Evolutionary conservation across 2,797 vertebrate genomes (phyloP).

Genomic region (Euthynnus affinis): DNA sequence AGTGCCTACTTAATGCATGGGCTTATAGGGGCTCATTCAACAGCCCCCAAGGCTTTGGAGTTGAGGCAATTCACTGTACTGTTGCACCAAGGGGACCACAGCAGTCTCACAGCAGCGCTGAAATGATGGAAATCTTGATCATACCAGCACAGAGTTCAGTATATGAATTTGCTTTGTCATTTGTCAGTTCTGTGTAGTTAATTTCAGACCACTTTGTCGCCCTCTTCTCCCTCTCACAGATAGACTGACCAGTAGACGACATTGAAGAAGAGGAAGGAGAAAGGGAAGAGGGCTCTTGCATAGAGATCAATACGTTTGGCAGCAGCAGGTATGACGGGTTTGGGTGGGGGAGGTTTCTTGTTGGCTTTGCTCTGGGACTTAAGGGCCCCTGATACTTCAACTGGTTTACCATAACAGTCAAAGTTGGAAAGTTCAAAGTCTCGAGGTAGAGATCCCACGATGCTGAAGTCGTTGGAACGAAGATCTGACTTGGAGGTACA

Average conservation of each 20-base stretch:
- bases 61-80: constrained; percentile 11
- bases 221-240: constrained; percentile 83
- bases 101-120: constrained; percentile 4
- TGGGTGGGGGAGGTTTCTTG: constrained; percentile 94
- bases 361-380: constrained; percentile 94
- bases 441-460: constrained; percentile 96
- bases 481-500: constrained; percentile 98
- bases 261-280: constrained; percentile 97
- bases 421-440: constrained; percentile 99
- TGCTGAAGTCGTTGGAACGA: constrained; percentile 98
- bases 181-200: neutral
- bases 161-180: constrained; percentile 4
- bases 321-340: constrained; percentile 95
- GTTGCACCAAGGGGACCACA: constrained; percentile 8
- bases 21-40: constrained; percentile 20
- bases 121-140: constrained; percentile 17
- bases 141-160: constrained; percentile 6
- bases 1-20: constrained; percentile 21
- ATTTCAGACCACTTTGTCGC: neutral
- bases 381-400: constrained; percentile 91
- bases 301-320: constrained; percentile 97
- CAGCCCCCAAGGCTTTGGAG: constrained; percentile 2
- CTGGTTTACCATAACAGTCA: constrained; percentile 98
- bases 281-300: constrained; percentile 95
- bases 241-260: constrained; percentile 98